phyloP scores from a whole-genome alignment of 2,113 vertebrate species.

The Nettapus auritus region DNA sequence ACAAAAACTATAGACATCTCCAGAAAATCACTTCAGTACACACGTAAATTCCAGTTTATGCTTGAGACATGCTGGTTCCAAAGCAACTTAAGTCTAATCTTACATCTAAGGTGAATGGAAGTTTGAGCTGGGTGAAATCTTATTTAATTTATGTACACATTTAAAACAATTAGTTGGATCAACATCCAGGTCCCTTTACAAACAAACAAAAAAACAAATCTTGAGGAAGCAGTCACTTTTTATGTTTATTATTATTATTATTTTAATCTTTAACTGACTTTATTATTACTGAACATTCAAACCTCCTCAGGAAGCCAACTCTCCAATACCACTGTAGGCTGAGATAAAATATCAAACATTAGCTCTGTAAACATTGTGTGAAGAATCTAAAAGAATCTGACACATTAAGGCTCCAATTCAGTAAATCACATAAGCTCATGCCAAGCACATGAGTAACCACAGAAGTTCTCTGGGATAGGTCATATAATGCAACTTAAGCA shows the following conservation, averaged over 20 bases:
- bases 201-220: not conserved
- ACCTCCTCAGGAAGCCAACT: not conserved
- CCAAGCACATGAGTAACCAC: constrained; percentile 28
- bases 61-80: not conserved
- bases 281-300: constrained; percentile 4
- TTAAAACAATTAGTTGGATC: not conserved
- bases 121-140: not conserved
- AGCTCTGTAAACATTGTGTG: constrained; percentile 15
- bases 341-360: constrained; percentile 41
- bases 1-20: not conserved
- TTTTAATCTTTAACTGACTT: constrained; percentile 46
- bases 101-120: not conserved
- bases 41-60: not conserved
- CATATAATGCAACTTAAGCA: not conserved
- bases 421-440: constrained; percentile 4
- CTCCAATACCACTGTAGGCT: not conserved
- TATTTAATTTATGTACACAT: not conserved
- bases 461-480: not conserved
- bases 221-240: constrained; percentile 6
- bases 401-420: constrained; percentile 31
- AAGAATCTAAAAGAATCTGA: constrained; percentile 40
- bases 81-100: not conserved
- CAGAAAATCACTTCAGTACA: not conserved
- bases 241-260: not conserved
- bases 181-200: not conserved